A percentile compares a stretch with the other conserved stretches of the same genome.
Conservation (phyloP, 2,797 vertebrate species). For the Chelmon rostratus region DNA sequence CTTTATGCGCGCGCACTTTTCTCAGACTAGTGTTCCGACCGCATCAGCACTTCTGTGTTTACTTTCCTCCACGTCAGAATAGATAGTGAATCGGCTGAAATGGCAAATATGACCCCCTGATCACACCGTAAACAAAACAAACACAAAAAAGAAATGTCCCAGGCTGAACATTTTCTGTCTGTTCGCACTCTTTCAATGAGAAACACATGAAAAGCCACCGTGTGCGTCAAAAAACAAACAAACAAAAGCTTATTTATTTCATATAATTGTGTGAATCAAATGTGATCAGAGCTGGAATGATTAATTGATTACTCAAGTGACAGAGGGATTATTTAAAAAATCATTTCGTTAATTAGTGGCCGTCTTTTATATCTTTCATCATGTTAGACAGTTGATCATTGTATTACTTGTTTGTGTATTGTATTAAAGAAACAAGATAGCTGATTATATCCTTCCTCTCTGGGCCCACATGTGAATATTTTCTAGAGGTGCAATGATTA, state of each 20-base stretch:
- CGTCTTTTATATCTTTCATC: no score
- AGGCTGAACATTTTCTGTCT: not conserved
- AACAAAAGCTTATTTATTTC: no score
- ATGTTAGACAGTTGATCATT: not conserved
- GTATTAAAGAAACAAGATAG: not conserved
- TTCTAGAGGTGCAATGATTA: not conserved
- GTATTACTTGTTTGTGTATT: not conserved
- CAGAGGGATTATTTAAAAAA: not conserved
- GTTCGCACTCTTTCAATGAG: not conserved
- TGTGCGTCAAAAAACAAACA: no score
- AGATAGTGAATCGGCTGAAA: constrained; percentile 69
- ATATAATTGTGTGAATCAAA: not conserved
- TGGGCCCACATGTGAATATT: not conserved
- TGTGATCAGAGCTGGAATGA: not conserved
- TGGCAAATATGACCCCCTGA: constrained; percentile 28
- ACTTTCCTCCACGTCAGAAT: constrained; percentile 32
- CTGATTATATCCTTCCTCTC: not conserved
- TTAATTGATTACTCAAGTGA: not conserved
- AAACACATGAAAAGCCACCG: not conserved
- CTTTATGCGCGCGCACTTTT: not conserved
- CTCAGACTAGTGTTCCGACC: constrained; percentile 24
- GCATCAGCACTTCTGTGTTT: constrained; percentile 68
- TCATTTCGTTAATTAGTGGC: no score
- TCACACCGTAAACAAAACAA: constrained; percentile 45
- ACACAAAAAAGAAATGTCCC: not conserved